Conservation (phyloP, 2,888 invertebrate genomes). For the Sphecodes monilicornis region DNA sequence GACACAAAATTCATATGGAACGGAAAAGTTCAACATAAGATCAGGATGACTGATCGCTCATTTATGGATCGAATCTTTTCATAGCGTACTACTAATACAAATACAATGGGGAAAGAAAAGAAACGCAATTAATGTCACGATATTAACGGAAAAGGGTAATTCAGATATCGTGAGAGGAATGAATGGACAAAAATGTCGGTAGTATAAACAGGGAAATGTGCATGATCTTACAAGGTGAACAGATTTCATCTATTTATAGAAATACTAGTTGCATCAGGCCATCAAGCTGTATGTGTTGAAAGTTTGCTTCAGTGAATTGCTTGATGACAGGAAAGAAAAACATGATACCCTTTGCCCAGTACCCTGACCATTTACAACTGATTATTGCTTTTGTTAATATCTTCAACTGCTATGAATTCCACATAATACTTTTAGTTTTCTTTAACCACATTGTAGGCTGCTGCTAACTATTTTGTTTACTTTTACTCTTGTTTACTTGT, state of each 20-base stretch:
- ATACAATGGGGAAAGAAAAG: neutral
- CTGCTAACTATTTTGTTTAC: too few species aligned
- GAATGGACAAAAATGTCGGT: neutral
- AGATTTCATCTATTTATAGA: neutral
- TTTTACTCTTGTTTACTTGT: too few species aligned
- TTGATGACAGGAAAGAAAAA: neutral
- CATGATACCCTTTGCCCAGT: neutral
- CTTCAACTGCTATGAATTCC: too few species aligned
- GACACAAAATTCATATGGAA: slow-evolving; percentile 39
- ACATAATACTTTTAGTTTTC: too few species aligned
- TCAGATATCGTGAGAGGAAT: neutral
- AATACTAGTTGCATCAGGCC: neutral
- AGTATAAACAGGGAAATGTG: neutral
- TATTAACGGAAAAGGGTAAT: neutral
- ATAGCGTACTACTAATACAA: neutral
- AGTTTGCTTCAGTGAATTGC: neutral
- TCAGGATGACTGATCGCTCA: neutral
- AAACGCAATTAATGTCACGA: neutral
- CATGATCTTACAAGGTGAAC: neutral
- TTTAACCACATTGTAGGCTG: too few species aligned
- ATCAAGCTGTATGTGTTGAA: neutral
- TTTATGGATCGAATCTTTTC: neutral
- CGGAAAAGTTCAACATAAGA: neutral
- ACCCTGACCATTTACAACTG: neutral
- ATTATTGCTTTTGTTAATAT: neutral